Evolutionary conservation across 1,140 invertebrate genomes (phyloP), one percentile per base, ranked within the genome.

Genomic region (Halictus rubicundus): DNA sequence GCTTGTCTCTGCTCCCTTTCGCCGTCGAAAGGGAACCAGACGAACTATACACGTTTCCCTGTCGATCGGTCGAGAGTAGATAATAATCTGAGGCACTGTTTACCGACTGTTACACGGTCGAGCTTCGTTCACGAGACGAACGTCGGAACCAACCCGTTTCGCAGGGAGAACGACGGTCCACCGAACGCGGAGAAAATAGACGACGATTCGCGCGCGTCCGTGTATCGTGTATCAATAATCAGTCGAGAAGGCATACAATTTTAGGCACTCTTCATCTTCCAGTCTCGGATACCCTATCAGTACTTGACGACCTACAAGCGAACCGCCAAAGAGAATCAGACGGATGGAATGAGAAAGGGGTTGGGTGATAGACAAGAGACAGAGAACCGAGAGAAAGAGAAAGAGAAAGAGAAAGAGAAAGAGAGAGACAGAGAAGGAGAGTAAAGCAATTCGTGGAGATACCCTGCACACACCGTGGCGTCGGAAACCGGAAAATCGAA

Each of bases 161-260:
- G n/a, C n/a, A n/a, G n/a, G n/a, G n/a, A n/a, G n/a, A n/a, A n/a
- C n/a, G n/a, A 32, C 23, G 52, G 39, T 42, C 39, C 7, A 9
- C 7, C 39, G 42, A 10, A 10, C 57, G 32, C 19, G 42, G 21
- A 52, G 25, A 52, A 52, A 52, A 52, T 52, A 52, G 19, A 37
- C 52, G 32, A 73, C 39, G 25, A 66, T 25, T 32, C 19, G 3
- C 12, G 3, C 46, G 32, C 14, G 14, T 21, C 37, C 39, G 39
- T 2, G 3, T 19, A 19, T 16, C 25, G 32, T 37, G 59, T 54
- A 46, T 63, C 1, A 39, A 63, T 54, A 57, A 73, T 79, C 70
- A 74, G 71, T 79, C 78, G 70, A 79, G 70, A 79, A 79, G 78
- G 78, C 78, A 73, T 79, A 52, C 59, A 68, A 79, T 79, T 66